Conservation (phyloP, 64 coral and sea anemone genomes). For the Trachythela sp. region DNA sequence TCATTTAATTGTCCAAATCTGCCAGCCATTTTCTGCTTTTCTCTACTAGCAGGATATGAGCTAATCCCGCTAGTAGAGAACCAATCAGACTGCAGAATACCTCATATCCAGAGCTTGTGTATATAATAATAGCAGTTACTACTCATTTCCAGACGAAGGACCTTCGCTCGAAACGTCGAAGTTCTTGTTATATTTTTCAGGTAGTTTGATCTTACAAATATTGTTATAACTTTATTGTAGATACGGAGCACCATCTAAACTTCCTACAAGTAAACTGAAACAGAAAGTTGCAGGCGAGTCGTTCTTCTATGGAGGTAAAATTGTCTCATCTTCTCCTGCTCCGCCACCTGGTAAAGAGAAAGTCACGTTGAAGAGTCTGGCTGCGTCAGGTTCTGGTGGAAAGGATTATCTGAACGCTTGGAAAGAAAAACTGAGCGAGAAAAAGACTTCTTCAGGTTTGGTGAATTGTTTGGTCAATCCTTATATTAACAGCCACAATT, state of each 20-base stretch:
- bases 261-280: conserved; percentile 54
- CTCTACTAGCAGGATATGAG: too few species aligned
- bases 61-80: too few species aligned
- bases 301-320: conserved; percentile 83
- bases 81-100: too few species aligned
- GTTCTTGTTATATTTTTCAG: too few species aligned
- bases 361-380: conserved; percentile 5
- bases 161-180: too few species aligned
- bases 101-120: too few species aligned
- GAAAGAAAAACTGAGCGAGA: background rate
- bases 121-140: too few species aligned
- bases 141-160: too few species aligned
- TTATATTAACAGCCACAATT: too few species aligned
- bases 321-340: conserved; percentile 29
- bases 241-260: conserved; percentile 65
- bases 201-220: background rate
- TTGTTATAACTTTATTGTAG: conserved; percentile 12
- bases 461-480: too few species aligned
- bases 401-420: background rate
- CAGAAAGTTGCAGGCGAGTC: conserved; percentile 62
- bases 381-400: background rate
- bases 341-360: conserved; percentile 48
- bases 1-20: too few species aligned
- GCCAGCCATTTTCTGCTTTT: too few species aligned
- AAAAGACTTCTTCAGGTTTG: background rate